Evolutionary conservation across 30 jellyfish, hydroid and myxozoan genomes (phyloP).

Genomic region (Turritopsis rubra): DNA sequence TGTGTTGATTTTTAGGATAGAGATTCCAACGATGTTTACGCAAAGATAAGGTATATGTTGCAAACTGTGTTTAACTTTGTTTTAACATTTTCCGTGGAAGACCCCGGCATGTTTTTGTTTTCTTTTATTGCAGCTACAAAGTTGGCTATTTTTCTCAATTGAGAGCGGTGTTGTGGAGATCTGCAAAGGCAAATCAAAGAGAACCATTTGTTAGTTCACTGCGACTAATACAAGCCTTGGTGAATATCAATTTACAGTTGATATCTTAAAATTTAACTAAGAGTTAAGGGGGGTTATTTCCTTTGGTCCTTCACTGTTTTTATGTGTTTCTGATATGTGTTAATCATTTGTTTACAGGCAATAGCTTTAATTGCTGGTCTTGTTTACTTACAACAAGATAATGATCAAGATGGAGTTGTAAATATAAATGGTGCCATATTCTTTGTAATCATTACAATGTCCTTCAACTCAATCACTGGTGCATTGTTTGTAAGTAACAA

Average conservation of each 20-base stretch:
- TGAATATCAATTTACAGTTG: too few relatives aligned
- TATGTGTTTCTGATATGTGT: neutral
- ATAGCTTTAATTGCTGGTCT: slow-evolving; percentile 87
- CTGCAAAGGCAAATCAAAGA: slow-evolving; percentile 64
- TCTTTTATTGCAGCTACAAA: slow-evolving; percentile 49
- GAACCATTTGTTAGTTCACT: slow-evolving; percentile 67
- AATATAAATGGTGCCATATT: slow-evolving; percentile 86
- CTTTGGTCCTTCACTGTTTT: neutral
- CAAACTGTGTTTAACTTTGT: neutral
- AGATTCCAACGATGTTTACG: neutral
- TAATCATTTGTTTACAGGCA: slow-evolving; percentile 30
- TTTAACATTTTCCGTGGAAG: neutral
- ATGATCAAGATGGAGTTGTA: slow-evolving; percentile 70
- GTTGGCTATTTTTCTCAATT: slow-evolving; percentile 77
- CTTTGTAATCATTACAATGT: slow-evolving; percentile 57
- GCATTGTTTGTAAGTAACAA: slow-evolving; percentile 64
- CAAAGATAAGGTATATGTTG: neutral
- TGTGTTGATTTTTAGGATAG: neutral
- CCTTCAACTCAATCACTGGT: slow-evolving; percentile 73
- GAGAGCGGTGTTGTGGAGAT: slow-evolving; percentile 75
- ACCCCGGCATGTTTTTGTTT: neutral
- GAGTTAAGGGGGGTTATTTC: too few relatives aligned
- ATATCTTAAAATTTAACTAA: too few relatives aligned
- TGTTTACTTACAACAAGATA: slow-evolving; percentile 60
- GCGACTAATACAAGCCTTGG: slow-evolving; percentile 5